Evolutionary conservation across 2,113 vertebrate species (phyloP).

Genomic region (Ophiodon elongatus): DNA sequence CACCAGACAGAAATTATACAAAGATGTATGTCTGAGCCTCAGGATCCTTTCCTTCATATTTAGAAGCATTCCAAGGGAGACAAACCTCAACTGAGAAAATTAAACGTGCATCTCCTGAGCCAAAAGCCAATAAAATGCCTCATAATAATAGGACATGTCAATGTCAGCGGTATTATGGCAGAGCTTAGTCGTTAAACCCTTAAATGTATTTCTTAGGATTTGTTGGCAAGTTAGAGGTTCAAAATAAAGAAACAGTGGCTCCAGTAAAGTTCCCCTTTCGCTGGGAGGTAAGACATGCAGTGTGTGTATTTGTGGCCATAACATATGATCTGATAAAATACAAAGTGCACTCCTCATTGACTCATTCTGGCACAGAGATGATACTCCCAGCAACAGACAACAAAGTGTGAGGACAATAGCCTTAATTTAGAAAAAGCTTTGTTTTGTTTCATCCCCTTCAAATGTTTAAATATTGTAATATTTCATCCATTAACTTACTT

Average conservation of each 20-base stretch:
- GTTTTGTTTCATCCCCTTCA: constrained; percentile 21
- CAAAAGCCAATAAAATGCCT: background rate
- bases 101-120: background rate
- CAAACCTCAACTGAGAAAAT: constrained; percentile 11
- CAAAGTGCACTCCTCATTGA: background rate
- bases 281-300: background rate
- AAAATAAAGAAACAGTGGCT: background rate
- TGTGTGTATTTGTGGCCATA: background rate
- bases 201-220: background rate
- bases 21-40: background rate
- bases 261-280: too few species aligned
- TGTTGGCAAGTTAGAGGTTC: background rate
- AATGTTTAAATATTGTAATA: constrained; percentile 16
- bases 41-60: background rate
- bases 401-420: background rate
- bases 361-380: background rate
- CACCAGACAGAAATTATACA: background rate
- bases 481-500: background rate
- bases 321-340: background rate
- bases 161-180: background rate
- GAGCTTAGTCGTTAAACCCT: background rate
- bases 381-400: background rate
- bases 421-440: background rate
- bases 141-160: background rate
- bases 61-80: constrained; percentile 4